Evolutionary conservation across 2,888 invertebrate species (phyloP).

Genomic region (Calephelis perditalis): DNA sequence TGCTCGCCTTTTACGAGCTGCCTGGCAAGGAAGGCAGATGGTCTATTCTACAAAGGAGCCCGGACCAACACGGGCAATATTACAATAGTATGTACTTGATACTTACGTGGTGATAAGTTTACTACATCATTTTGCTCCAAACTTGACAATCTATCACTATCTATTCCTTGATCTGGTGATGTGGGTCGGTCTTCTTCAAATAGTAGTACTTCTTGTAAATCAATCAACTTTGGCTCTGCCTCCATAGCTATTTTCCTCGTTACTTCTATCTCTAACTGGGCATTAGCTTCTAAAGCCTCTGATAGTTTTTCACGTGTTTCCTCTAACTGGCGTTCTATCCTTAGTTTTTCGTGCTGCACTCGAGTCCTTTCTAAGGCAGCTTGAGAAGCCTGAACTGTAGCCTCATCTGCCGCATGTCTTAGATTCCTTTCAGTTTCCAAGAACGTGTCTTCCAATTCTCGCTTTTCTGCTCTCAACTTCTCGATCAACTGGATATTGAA

Average conservation of each 20-base stretch:
- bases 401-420: constrained; percentile 83
- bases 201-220: constrained; percentile 43
- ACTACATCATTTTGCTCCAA: constrained; percentile 77
- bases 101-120: constrained; percentile 64
- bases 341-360: constrained; percentile 82
- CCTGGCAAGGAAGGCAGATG: too few relatives aligned
- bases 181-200: constrained; percentile 71
- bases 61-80: too few relatives aligned
- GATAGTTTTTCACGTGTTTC: constrained; percentile 71
- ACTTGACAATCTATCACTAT: constrained; percentile 86
- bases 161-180: constrained; percentile 94
- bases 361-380: constrained; percentile 85
- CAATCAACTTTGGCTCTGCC: constrained; percentile 48
- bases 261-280: constrained; percentile 65
- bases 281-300: constrained; percentile 47
- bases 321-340: constrained; percentile 81
- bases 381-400: constrained; percentile 85
- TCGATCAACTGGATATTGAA: constrained; percentile 47
- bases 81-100: too few relatives aligned
- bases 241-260: constrained; percentile 57
- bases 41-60: too few relatives aligned
- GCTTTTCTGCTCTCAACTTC: constrained; percentile 54
- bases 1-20: too few relatives aligned
- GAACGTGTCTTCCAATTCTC: constrained; percentile 58
- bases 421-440: constrained; percentile 75